Base-by-base conservation (phyloP, 2,888 invertebrate genomes). In the Heliconius cydno region DNA sequence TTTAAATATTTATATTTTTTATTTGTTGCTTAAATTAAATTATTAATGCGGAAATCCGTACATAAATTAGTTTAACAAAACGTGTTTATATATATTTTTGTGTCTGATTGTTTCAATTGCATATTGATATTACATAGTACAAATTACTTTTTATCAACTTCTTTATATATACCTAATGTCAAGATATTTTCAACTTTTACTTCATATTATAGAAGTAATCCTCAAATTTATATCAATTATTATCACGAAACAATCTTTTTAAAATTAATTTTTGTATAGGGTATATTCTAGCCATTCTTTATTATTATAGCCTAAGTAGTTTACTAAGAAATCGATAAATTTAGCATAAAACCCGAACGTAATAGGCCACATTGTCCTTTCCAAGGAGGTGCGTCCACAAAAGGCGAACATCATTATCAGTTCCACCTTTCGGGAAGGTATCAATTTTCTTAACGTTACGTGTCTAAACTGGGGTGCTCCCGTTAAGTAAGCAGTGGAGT, bases 401-500 rank as follows among this genome's bases (percentile, higher is more conserved):
- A 80, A 74, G 77, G 30, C 78, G 73, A 22, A 65, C 65, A 75
- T 46, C 78, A 80, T 70, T 70, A 75, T 79, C 63, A 74, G 60
- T 77, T 30, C 46, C 66, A 75, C 71, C 79, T 77, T 82, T 81
- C 80, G 78, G 80, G 76, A 82, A 83, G 79, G 82, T 83, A 85
- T 84, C 79, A 85, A 84, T 85, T 84, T 82, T 82, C 81, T 85
- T 79, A 83, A 83, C 75, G 82, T 81, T 82, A 80, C 82, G 83
- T 83, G 73, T 83, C 77, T 81, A 79, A 83, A 82, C 67, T 78
- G 77, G 77, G 82, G 75, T 85, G 85, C 85, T 84, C 90, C 91
- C 90, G 91, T 93, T 92, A 91, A 87, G 88, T 88, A 87, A 86
- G 82, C 84, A 81, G 81, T 86, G 84, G 84, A 91, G 90, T 84